A percentile compares a stretch with the other conserved stretches of the same genome.
Conservation (phyloP, 2,113 vertebrate genomes). For the Crotophaga sulcirostris region DNA sequence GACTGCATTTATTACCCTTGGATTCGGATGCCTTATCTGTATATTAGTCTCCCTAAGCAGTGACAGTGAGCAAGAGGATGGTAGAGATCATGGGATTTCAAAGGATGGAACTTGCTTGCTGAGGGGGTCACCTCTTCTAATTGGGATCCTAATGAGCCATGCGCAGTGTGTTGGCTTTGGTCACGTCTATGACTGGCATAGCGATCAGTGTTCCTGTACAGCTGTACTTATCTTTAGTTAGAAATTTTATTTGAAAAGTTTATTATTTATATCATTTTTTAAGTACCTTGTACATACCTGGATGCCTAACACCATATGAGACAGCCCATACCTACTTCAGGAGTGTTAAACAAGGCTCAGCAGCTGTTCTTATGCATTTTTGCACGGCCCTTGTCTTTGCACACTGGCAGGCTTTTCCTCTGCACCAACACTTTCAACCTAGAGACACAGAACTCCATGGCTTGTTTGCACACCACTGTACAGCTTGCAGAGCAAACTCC, state of each 20-base stretch:
- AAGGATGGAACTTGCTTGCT: not conserved
- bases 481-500: not conserved
- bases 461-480: not conserved
- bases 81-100: not conserved
- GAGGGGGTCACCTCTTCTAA: not conserved
- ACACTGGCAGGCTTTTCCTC: not conserved
- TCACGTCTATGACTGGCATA: not conserved
- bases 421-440: not conserved
- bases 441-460: not conserved
- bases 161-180: not conserved
- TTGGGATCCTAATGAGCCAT: fast-evolving
- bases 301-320: not conserved
- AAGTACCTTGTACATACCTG: not conserved
- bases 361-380: not conserved
- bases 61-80: not conserved
- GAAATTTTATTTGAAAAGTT: not conserved
- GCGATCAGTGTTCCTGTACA: not conserved
- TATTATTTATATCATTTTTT: not conserved
- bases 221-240: not conserved
- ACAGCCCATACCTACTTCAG: not conserved
- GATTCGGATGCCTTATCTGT: not conserved
- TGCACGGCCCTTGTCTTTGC: not conserved
- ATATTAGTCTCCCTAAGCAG: not conserved
- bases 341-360: not conserved
- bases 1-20: not conserved